Percentiles rank a stretch among this genome's conserved stretches.
Evolutionary conservation across 2,113 vertebrate genomes (phyloP).

Genomic region (Cyprinodon tularosa): DNA sequence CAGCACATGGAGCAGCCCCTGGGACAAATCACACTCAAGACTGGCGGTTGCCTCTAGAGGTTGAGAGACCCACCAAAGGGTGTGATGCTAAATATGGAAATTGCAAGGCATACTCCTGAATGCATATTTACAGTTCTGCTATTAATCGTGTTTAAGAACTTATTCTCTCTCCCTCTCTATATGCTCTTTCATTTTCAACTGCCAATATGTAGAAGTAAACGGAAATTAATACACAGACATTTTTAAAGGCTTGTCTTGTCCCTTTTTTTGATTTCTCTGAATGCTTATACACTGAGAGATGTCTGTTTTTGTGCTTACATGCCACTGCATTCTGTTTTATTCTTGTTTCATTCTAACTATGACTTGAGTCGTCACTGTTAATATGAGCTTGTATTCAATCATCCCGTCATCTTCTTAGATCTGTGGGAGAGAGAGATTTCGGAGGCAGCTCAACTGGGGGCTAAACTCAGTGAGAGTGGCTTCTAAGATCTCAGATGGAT

Average conservation of each 20-base stretch:
- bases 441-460: conserved; percentile 72
- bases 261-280: conserved; percentile 23
- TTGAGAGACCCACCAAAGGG: conserved; percentile 64
- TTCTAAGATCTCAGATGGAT: conserved; percentile 74
- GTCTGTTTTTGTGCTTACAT: conserved; percentile 17
- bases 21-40: conserved; percentile 75
- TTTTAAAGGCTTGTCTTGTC: conserved; percentile 31
- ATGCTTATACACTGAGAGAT: conserved; percentile 32
- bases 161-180: conserved; percentile 18
- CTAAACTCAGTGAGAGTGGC: conserved; percentile 74
- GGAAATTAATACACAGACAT: conserved; percentile 11
- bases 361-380: conserved; percentile 78
- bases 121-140: conserved; percentile 65
- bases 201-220: conserved; percentile 7
- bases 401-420: conserved; percentile 78
- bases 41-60: conserved; percentile 71
- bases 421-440: conserved; percentile 78
- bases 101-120: conserved; percentile 62
- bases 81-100: conserved; percentile 77
- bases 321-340: conserved; percentile 30
- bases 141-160: conserved; percentile 45
- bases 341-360: conserved; percentile 65
- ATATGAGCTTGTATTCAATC: conserved; percentile 80
- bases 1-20: conserved; percentile 67
- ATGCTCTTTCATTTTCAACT: conserved; percentile 30